A percentile compares a stretch with the other conserved stretches of the same genome.
These are phyloP conservation scores for Cerastoderma edule DNA, from an alignment of 2,888 invertebrate genomes.

Conservation along the genomic window DNA sequence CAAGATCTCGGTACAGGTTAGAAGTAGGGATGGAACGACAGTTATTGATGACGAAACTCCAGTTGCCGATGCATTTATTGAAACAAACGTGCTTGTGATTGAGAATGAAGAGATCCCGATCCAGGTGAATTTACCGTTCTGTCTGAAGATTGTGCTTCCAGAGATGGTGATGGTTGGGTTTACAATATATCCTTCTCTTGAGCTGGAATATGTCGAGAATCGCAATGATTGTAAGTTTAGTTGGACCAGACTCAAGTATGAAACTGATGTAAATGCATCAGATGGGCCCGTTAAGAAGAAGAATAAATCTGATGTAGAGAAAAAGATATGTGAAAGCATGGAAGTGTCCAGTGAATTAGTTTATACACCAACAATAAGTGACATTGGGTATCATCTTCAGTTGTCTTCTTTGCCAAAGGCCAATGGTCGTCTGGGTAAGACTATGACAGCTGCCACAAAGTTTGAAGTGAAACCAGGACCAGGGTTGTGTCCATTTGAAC, in stretches of 20 bases:
- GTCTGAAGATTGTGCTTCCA: slow-evolving; percentile 88
- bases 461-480: slow-evolving; percentile 89
- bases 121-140: slow-evolving; percentile 90
- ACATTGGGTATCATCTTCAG: slow-evolving; percentile 89
- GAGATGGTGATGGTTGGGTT: slow-evolving; percentile 90
- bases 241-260: slow-evolving; percentile 87
- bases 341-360: slow-evolving; percentile 86
- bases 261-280: slow-evolving; percentile 23
- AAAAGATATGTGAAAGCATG: slow-evolving; percentile 86
- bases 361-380: slow-evolving; percentile 87
- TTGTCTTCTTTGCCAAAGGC: slow-evolving; percentile 84
- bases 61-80: slow-evolving; percentile 63
- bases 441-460: slow-evolving; percentile 87
- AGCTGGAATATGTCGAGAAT: slow-evolving; percentile 87
- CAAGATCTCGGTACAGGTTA: slow-evolving; percentile 34
- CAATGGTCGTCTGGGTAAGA: slow-evolving; percentile 86
- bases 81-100: slow-evolving; percentile 85
- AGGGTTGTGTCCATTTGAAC: slow-evolving; percentile 92
- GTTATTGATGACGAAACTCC: slow-evolving; percentile 47
- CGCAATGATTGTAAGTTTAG: slow-evolving; percentile 86
- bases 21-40: slow-evolving; percentile 49
- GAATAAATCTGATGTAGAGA: slow-evolving; percentile 63
- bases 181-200: slow-evolving; percentile 90
- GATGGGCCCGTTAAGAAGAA: slow-evolving; percentile 18
- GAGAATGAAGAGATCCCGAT: slow-evolving; percentile 87